phyloP scores from a whole-genome alignment of 1,140 invertebrate genomes.

The Euura saliciscinereae region DNA sequence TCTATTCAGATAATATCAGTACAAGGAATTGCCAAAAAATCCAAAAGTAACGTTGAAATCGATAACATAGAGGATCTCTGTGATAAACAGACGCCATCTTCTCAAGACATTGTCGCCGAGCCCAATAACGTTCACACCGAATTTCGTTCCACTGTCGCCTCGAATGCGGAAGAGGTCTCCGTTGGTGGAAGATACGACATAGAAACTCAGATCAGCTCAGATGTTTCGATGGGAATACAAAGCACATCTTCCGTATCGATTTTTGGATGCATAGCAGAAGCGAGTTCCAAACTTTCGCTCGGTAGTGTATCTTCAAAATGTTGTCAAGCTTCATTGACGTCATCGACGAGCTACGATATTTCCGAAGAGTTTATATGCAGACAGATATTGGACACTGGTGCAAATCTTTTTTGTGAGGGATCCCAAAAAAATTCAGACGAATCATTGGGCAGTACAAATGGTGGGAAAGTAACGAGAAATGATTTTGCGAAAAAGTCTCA shows the following conservation, averaged over 20 bases:
- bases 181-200: too few relatives aligned
- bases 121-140: background rate
- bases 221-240: too few relatives aligned
- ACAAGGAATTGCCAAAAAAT: background rate
- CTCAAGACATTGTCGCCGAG: background rate
- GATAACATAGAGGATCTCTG: background rate
- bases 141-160: background rate
- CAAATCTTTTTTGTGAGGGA: background rate
- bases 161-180: background rate
- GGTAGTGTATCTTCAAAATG: background rate
- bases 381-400: constrained; percentile 10
- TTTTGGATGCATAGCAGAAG: background rate
- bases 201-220: too few relatives aligned
- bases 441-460: background rate
- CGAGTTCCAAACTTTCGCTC: background rate
- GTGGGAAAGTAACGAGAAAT: background rate
- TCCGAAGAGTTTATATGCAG: background rate
- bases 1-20: background rate
- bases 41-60: too few relatives aligned
- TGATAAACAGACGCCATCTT: background rate
- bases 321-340: constrained; percentile 1
- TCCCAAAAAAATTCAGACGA: background rate
- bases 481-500: constrained; percentile 1
- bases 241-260: background rate
- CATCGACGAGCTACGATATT: background rate